Percentiles rank a stretch among this genome's conserved stretches.
phyloP scores from a whole-genome alignment of 2,797 vertebrate species.

The Perodicticus potto region DNA sequence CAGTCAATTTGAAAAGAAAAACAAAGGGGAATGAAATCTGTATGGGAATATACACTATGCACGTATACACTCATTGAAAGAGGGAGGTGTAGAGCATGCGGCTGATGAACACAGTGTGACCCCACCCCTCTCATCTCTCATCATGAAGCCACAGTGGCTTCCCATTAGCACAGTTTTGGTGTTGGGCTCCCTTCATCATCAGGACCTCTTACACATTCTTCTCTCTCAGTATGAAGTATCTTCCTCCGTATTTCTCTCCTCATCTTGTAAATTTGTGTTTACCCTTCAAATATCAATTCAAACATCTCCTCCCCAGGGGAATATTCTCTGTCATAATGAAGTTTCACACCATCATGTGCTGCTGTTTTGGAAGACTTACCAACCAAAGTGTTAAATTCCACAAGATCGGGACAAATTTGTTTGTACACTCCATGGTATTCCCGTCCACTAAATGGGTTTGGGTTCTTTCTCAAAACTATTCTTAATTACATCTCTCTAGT shows the following conservation, averaged over 20 bases:
- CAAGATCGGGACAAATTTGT: fast-evolving
- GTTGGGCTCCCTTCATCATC: neutral
- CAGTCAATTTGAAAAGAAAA: neutral
- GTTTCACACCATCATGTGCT: neutral
- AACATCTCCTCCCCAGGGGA: neutral
- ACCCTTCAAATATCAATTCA: neutral
- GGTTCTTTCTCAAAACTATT: neutral
- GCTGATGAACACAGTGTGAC: neutral
- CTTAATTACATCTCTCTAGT: neutral
- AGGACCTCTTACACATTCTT: neutral
- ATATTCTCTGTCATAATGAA: neutral
- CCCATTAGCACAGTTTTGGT: neutral
- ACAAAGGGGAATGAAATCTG: neutral
- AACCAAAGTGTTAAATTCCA: neutral
- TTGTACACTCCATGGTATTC: neutral
- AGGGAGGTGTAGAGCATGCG: neutral
- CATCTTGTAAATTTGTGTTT: neutral
- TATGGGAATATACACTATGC: neutral
- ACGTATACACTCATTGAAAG: neutral
- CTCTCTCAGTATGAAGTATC: neutral
- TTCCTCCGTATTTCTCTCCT: neutral
- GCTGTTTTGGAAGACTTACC: neutral
- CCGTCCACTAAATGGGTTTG: neutral
- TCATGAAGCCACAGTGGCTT: neutral
- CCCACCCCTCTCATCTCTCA: neutral